These are phyloP conservation scores for Hippolais icterina DNA, from an alignment of 2,113 vertebrate species.

Conservation along the genomic window DNA sequence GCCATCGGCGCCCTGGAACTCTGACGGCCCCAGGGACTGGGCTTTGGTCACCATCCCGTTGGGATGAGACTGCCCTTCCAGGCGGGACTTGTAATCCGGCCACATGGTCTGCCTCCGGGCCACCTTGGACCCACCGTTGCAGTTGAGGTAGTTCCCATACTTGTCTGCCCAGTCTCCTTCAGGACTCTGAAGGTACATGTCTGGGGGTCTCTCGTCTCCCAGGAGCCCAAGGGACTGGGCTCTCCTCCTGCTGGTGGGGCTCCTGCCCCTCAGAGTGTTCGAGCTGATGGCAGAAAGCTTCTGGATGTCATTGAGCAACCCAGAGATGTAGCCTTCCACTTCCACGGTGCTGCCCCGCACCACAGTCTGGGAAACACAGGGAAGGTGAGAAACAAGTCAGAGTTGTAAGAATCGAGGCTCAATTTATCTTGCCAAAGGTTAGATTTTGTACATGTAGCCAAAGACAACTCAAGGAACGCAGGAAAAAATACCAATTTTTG, in stretches of 20 bases:
- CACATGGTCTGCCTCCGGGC: slow-evolving; percentile 84
- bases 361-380: slow-evolving; percentile 81
- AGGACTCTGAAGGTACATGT: slow-evolving; percentile 86
- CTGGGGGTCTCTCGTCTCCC: slow-evolving; percentile 83
- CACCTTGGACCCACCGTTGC: slow-evolving; percentile 82
- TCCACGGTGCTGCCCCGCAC: slow-evolving; percentile 91
- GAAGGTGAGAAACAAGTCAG: not conserved
- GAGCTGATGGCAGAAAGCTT: slow-evolving; percentile 95
- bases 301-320: slow-evolving; percentile 92
- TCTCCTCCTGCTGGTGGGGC: slow-evolving; percentile 87
- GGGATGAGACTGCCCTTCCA: slow-evolving; percentile 79
- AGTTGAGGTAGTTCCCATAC: slow-evolving; percentile 78
- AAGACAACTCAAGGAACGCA: not conserved
- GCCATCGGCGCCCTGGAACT: slow-evolving; percentile 67
- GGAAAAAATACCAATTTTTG: not conserved
- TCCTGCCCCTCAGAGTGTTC: slow-evolving; percentile 90
- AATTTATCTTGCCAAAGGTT: not conserved
- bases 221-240: slow-evolving; percentile 91
- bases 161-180: slow-evolving; percentile 81
- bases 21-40: slow-evolving; percentile 83
- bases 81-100: slow-evolving; percentile 82
- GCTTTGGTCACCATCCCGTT: slow-evolving; percentile 88
- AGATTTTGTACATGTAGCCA: not conserved
- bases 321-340: slow-evolving; percentile 90
- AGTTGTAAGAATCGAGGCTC: not conserved